Conservation (phyloP, 1,140 invertebrate species). For the Formica exsecta region DNA sequence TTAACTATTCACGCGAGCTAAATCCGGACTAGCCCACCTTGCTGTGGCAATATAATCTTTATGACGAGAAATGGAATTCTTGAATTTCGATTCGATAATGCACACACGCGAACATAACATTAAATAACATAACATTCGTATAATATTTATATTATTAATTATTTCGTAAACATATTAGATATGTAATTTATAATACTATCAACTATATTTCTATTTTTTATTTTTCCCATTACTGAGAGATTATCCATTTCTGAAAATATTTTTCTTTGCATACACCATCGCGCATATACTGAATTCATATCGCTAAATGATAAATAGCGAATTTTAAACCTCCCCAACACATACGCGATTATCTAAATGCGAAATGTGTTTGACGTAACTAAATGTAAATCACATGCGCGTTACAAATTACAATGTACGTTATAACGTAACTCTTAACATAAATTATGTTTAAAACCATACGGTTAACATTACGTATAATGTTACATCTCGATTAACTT, state of each 20-base stretch:
- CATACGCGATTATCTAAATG: conserved; percentile 6
- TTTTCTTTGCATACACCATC: neutral
- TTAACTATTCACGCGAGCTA: conserved; percentile 34
- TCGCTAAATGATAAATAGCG: conserved; percentile 16
- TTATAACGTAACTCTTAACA: conserved; percentile 18
- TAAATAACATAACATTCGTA: no score
- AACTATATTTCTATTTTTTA: neutral
- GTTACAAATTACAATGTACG: conserved; percentile 25
- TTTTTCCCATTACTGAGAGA: neutral
- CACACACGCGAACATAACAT: neutral
- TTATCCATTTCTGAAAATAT: neutral
- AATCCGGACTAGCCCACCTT: conserved; percentile 13
- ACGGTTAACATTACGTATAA: conserved; percentile 4
- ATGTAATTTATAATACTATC: neutral
- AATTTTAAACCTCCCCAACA: neutral
- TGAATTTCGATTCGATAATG: neutral
- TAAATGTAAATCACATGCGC: conserved; percentile 62
- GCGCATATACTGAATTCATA: neutral
- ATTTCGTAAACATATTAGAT: neutral
- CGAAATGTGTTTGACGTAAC: conserved; percentile 34
- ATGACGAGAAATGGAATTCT: neutral
- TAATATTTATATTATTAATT: neutral
- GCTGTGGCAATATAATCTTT: neutral
- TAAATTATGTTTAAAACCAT: conserved; percentile 50
- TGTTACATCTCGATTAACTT: neutral